Conservation (phyloP, 23 tunicate genomes). For the Halocynthia roretzi region DNA sequence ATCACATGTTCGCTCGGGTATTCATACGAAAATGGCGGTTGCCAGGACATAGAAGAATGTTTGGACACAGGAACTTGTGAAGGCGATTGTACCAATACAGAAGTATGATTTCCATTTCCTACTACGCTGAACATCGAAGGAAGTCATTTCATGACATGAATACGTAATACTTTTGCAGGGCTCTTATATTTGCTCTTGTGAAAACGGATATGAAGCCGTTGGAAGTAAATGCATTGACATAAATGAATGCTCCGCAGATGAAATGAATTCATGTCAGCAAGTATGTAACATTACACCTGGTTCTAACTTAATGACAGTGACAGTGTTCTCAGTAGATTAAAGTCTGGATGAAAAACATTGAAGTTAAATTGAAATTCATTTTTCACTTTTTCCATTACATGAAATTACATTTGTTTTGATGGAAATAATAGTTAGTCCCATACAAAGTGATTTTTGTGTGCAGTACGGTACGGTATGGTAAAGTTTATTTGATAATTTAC, state of each 20-base stretch:
- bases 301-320: no score
- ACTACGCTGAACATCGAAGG: neutral
- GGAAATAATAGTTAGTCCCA: no score
- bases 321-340: no score
- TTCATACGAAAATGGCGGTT: neutral
- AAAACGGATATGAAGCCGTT: conserved; percentile 12
- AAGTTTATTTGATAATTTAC: no score
- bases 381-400: no score
- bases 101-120: neutral
- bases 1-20: neutral
- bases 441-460: no score
- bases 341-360: no score
- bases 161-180: neutral
- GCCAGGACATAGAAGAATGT: neutral
- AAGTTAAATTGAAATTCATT: no score
- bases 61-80: neutral
- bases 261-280: neutral
- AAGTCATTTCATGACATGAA: no score
- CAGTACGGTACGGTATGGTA: no score
- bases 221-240: conserved; percentile 9
- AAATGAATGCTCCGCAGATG: conserved; percentile 1
- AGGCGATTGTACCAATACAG: neutral
- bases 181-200: conserved; percentile 16
- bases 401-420: no score
- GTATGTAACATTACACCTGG: neutral